Base-by-base conservation (phyloP, 2,797 vertebrate species). In the Limosa lapponica region DNA sequence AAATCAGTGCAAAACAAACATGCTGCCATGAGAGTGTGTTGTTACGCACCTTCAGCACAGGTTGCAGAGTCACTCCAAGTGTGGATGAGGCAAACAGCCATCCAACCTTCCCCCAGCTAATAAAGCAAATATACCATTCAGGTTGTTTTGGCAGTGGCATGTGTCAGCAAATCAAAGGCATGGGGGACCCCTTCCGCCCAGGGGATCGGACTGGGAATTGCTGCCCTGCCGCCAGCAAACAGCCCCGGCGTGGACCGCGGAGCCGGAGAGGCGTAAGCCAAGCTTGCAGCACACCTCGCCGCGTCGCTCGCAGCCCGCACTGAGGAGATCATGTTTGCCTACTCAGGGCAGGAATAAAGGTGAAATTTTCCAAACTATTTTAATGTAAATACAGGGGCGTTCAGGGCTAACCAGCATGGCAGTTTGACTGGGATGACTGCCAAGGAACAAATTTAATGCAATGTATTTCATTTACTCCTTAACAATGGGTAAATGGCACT, bases 361-460 rank as follows among this genome's bases (percentile, higher is more conserved):
- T 1, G 0, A 82, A 64, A 34, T 87, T 77, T 92, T 57, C 90
- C 20, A 8, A 87, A 67, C 71, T 72, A 85, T 90, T 95, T 95
- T 43, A 87, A 81, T 82, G 93, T 82, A 95, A 92, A 89, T 61
- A 87, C 11, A 51, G 55, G 67, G 90, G 36, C 2, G 10, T 61
- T 85, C 88, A 61, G 24, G 2, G 83, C 93, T 52, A 80, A 73
- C 58, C 88, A 89, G 93, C 82, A 51, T 2, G 62, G 87, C 81
- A 90, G 81, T 23, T 90, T 52, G 67, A 15, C 81, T 39, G 93
- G 95, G 92, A 90, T 0, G 1, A 16, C 57, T 85, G 96, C 96
- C 96, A 96, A 92, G 71, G 83, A 82, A 41, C 93, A 94, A 69
- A 74, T 82, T 67, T 41, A 93, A 67, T n/a, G 91, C 83, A 25